Evolutionary conservation across 2,888 invertebrate genomes (phyloP).

Genomic region (Synergus japonicus): DNA sequence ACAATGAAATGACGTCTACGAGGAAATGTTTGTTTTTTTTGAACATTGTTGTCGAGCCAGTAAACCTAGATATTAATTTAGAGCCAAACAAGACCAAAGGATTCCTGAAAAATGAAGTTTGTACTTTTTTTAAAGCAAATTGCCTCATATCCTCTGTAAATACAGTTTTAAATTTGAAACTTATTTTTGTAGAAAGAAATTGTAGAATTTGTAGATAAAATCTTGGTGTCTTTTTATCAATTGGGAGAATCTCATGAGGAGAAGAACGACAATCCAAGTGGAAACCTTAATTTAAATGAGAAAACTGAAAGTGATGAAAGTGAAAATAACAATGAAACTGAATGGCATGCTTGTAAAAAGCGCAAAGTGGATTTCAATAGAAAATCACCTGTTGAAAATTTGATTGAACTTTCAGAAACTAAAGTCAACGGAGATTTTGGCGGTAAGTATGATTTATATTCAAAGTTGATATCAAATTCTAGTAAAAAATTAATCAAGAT

Average conservation of each 20-base stretch:
- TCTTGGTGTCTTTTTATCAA: slow-evolving; percentile 67
- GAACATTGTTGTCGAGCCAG: slow-evolving; percentile 75
- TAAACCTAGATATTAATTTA: slow-evolving; percentile 80
- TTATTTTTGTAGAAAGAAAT: slow-evolving; percentile 61
- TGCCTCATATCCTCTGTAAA: slow-evolving; percentile 1
- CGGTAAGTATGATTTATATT: background rate
- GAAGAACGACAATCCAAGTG: slow-evolving; percentile 44
- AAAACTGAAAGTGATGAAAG: slow-evolving; percentile 41
- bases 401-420: background rate
- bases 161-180: slow-evolving; percentile 38
- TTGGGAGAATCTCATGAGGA: slow-evolving; percentile 51
- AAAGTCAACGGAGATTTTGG: background rate
- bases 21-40: slow-evolving; percentile 78
- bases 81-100: slow-evolving; percentile 82
- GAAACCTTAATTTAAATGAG: slow-evolving; percentile 45
- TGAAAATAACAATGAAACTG: slow-evolving; percentile 45
- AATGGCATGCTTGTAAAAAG: slow-evolving; percentile 62
- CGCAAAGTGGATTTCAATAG: slow-evolving; percentile 53
- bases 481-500: background rate
- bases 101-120: slow-evolving; percentile 78
- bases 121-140: slow-evolving; percentile 6
- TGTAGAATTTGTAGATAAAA: slow-evolving; percentile 60
- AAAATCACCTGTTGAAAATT: slow-evolving; percentile 1
- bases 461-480: background rate
- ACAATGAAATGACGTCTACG: slow-evolving; percentile 68